Evolutionary conservation across 2,113 vertebrate species (phyloP), one percentile per base, ranked within the genome.

Genomic region (Dicentrarchus labrax): DNA sequence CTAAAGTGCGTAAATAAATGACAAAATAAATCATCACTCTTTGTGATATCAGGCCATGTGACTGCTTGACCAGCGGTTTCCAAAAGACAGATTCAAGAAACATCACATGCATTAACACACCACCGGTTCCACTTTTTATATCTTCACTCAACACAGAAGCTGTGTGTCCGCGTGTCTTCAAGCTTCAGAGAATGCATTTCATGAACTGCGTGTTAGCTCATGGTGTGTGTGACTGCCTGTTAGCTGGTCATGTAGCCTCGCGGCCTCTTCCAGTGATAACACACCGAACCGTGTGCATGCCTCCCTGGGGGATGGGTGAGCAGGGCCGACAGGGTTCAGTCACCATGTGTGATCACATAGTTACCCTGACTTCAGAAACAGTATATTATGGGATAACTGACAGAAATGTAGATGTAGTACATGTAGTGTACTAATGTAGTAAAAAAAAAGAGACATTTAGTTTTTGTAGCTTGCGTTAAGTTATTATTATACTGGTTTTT

Each of bases 201-300:
- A 50, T 50, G n/a, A 62, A 54, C 39, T 78, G 16, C 15, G 53
- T 12, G 75, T 85, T 72, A 85, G 76, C 82, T 88, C 90, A 90
- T 80, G 39, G 0, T 65, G 71, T 59, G 74, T 83, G 80, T 76
- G 78, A 80, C 73, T 80, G 41, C 3, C 48, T 76, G 48, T 69
- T 47, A 24, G 24, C 59, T 8, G 50, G 19, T 80, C 71, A 47
- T 68, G 82, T 30, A 67, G 64, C 56, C 50, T 60, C 8, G 39
- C 57, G 53, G 68, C 61, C 36, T 72, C 39, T 66, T 70, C 21
- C 57, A 50, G 61, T 72, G 39, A 78, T 39, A 72, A 68, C 22
- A 82, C 78, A 82, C 67, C 39, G 78, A 77, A 91, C 53, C 4
- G 19, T 12, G 75, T 72, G 75, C 68, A 51, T 66, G 65, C 76